These are phyloP conservation scores for Lasioglossum marginatum DNA, from an alignment of 2,888 invertebrate genomes.

Conservation along the genomic window DNA sequence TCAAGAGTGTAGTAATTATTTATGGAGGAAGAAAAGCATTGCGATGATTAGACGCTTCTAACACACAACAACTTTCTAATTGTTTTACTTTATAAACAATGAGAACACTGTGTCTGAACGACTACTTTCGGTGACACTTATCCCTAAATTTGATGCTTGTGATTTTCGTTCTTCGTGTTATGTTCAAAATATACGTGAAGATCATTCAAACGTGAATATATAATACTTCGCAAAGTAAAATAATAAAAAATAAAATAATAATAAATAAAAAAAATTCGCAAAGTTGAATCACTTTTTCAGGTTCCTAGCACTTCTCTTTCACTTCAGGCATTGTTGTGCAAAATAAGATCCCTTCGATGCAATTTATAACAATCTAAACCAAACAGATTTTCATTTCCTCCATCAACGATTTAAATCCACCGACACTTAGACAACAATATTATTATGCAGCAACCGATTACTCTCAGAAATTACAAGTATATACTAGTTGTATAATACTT, in stretches of 20 bases:
- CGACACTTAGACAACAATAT: not conserved
- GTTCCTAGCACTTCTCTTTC: too few relatives aligned
- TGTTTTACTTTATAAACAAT: not conserved
- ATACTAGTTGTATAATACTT: not conserved
- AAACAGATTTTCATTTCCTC: not conserved
- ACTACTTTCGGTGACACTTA: too few relatives aligned
- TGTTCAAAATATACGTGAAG: not conserved
- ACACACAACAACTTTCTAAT: not conserved
- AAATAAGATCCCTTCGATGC: not conserved
- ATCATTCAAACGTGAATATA: too few relatives aligned
- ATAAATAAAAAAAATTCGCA: too few relatives aligned
- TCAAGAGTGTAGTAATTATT: not conserved
- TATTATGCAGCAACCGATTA: not conserved
- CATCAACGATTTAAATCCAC: not conserved
- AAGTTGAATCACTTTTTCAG: too few relatives aligned
- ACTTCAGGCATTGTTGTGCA: too few relatives aligned
- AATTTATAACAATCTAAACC: not conserved
- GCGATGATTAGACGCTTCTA: not conserved
- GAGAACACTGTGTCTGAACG: not conserved
- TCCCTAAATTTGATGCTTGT: not conserved
- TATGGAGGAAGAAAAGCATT: not conserved
- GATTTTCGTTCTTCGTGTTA: not conserved
- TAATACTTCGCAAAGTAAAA: too few relatives aligned
- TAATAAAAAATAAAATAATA: too few relatives aligned
- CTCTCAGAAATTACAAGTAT: not conserved